Evolutionary conservation across 2,797 vertebrate genomes (phyloP).

Genomic region (Pantherophis vulpinus): DNA sequence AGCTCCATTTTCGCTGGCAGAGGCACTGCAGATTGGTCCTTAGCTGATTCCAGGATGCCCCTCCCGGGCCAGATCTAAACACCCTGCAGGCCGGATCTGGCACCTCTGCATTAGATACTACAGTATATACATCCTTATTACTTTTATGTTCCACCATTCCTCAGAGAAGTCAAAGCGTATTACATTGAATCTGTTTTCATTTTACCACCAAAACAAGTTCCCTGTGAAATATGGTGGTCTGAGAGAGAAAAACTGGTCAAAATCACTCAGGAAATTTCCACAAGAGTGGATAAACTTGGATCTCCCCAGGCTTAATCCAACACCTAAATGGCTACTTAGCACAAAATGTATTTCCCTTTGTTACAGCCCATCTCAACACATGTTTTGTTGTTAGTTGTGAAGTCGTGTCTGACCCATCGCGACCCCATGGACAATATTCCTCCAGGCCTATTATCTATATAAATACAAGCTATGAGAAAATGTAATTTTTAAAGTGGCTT

Average conservation of each 20-base stretch:
- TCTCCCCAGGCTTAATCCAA: not conserved
- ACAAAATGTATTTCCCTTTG: not conserved
- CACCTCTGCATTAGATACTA: not conserved
- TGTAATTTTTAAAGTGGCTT: not conserved
- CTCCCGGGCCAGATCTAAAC: too few relatives aligned
- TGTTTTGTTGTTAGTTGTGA: not conserved
- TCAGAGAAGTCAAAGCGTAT: not conserved
- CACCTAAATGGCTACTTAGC: not conserved
- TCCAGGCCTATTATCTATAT: not conserved
- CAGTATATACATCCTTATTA: not conserved
- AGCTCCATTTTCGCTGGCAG: too few relatives aligned
- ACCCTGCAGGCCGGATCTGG: too few relatives aligned
- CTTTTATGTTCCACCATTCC: not conserved
- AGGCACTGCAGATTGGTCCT: too few relatives aligned
- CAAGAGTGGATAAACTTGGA: not conserved
- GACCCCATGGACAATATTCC: too few relatives aligned
- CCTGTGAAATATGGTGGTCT: not conserved
- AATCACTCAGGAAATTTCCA: not conserved
- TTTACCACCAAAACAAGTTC: not conserved
- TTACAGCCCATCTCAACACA: not conserved
- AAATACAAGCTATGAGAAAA: not conserved
- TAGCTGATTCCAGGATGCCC: too few relatives aligned
- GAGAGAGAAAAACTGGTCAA: not conserved
- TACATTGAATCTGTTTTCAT: not conserved
- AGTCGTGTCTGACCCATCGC: too few relatives aligned